These are phyloP conservation scores for Aix galericulata DNA, from an alignment of 2,113 vertebrate species.

Conservation along the genomic window DNA sequence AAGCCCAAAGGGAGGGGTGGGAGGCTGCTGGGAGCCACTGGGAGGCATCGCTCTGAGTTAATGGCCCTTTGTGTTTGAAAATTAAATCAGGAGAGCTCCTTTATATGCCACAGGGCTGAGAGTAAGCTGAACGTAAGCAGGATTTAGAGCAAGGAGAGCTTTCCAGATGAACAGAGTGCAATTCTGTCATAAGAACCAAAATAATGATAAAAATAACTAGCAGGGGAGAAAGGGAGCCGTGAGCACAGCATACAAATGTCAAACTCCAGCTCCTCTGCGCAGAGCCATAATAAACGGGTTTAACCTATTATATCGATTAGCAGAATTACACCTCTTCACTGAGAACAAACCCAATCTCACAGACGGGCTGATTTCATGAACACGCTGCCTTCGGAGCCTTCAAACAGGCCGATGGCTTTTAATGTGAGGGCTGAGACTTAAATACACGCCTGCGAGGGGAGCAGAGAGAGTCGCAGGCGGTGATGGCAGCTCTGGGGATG, in stretches of 20 bases:
- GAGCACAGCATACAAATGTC: not conserved
- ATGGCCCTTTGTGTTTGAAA: not conserved
- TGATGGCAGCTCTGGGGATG: not conserved
- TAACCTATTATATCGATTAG: not conserved
- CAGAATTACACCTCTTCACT: not conserved
- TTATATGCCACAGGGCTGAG: not conserved
- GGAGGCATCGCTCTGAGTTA: not conserved
- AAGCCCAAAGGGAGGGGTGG: not conserved
- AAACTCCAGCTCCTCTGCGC: not conserved
- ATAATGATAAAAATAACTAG: constrained; percentile 23
- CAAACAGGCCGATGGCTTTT: not conserved
- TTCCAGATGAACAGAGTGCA: not conserved
- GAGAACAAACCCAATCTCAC: not conserved
- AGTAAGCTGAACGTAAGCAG: rapidly evolving
- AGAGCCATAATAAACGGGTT: not conserved
- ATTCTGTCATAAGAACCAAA: not conserved
- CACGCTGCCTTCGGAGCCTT: rapidly evolving
- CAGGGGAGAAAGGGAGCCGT: not conserved
- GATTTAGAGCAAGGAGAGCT: not conserved
- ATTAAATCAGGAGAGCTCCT: not conserved
- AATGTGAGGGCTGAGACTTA: not conserved
- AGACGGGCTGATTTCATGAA: not conserved
- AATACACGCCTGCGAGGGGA: rapidly evolving
- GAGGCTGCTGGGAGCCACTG: not conserved
- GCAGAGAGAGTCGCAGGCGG: not conserved